Base-by-base conservation (phyloP, 2,113 vertebrate genomes). In the Melanerpes formicivorus region DNA sequence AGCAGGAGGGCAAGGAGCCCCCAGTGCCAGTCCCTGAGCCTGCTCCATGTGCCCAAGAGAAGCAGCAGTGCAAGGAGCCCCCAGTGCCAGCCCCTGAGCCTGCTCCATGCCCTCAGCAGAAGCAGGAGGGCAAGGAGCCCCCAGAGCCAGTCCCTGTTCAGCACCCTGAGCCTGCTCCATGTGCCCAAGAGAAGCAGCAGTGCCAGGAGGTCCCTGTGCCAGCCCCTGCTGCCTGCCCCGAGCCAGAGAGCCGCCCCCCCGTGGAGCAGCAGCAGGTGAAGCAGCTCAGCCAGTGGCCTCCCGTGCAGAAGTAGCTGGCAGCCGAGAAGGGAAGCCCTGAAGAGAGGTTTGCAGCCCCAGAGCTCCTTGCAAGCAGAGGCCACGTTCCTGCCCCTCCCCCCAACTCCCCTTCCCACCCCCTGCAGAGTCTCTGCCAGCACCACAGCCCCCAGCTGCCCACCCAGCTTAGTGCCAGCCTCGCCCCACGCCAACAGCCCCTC, bases 241-340 rank as follows among this genome's bases (percentile, higher is more conserved):
- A 88, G 18, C 78, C 84, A 1, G 75, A 81, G 30, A 67, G 93
- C n/a, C 27, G 46, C 65, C 87, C 91, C n/a, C 59, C 90, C 46
- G 7, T 91, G 1, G 87, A 95, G 88, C 95, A 95, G 84, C 94
- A 94, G 50, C 94, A 84, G 78, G 67, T 92, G 66, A 84, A 95
- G 18, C 91, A 95, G 87, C 70, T 78, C 25, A 55, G 12, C 89
- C 91, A 60, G 30, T 95, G 93, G 94, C 94, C 92, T 2, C 84
- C 72, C 6, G 6, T 3, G 25, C 91, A 95, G 88, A 90, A 96
- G 15, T 96, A 94, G 90, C 42, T 55, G 5, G 10, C 60, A 37
- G 37, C 22, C 23, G 37, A 7, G 14, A 1, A 56, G 19, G 13
- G 16, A 79, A 66, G 18, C n/a, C 73, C 46, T 14, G 42, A 79